Evolutionary conservation across 1,140 invertebrate genomes (phyloP).

Genomic region (Drosophila teissieri): DNA sequence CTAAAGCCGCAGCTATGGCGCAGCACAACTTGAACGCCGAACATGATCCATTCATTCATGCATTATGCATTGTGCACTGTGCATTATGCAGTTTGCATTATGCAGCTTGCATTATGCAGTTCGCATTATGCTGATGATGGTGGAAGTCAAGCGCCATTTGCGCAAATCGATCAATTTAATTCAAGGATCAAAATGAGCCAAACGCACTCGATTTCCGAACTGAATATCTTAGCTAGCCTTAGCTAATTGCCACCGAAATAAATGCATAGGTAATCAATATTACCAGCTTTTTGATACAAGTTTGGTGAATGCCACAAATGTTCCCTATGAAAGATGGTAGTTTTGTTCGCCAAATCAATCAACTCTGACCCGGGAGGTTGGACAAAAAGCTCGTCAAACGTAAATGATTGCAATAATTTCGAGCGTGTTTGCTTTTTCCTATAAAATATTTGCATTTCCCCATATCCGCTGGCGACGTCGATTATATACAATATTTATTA

Average conservation of each 20-base stretch:
- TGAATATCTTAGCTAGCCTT: background rate
- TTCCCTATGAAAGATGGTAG: background rate
- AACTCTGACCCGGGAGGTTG: background rate
- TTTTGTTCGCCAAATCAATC: slow-evolving; percentile 25
- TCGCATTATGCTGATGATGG: slow-evolving; percentile 3
- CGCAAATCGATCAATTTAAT: slow-evolving; percentile 37
- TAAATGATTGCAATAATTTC: slow-evolving; percentile 51
- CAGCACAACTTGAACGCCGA: slow-evolving; percentile 17
- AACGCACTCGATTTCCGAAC: background rate
- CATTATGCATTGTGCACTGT: background rate
- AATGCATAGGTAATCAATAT: too few species aligned
- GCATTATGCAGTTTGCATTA: too few species aligned
- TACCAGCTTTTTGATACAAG: too few species aligned
- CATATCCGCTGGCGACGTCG: slow-evolving; percentile 37
- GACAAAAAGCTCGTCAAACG: slow-evolving; percentile 22
- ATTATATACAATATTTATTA: slow-evolving; percentile 54
- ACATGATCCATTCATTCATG: slow-evolving; percentile 52
- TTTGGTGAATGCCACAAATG: too few species aligned
- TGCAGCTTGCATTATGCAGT: too few species aligned
- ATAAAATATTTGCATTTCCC: slow-evolving; percentile 47
- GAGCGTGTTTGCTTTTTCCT: slow-evolving; percentile 44
- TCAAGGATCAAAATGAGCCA: slow-evolving; percentile 4
- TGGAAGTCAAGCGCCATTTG: slow-evolving; percentile 44
- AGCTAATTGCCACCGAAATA: background rate
- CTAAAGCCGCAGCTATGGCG: background rate